phyloP scores from a whole-genome alignment of 2,113 vertebrate species.

The Anthoscopus minutus region DNA sequence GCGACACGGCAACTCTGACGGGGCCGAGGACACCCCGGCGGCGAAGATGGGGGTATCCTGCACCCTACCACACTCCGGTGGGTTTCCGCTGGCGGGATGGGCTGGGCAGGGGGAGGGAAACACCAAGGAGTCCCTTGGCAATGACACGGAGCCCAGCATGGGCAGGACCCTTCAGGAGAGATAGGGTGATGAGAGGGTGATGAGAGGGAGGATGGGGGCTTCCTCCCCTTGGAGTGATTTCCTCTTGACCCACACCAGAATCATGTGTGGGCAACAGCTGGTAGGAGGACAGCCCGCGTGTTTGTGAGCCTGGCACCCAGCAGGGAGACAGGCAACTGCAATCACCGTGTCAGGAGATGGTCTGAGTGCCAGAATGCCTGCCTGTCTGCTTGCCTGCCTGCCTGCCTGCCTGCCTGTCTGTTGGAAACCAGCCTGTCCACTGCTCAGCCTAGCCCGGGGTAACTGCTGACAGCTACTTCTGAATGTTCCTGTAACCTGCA shows the following conservation, averaged over 20 bases:
- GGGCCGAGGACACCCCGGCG: not conserved
- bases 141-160: not conserved
- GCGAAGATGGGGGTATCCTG: not conserved
- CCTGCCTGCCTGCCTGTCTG: not conserved
- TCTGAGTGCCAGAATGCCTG: not conserved
- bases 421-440: not conserved
- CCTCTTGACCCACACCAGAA: not conserved
- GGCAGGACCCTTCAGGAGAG: not conserved
- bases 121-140: not conserved
- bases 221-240: not conserved
- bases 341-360: not conserved
- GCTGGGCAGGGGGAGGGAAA: not conserved
- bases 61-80: not conserved
- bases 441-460: not conserved
- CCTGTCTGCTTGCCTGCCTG: not conserved
- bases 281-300: fast-evolving
- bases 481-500: not conserved
- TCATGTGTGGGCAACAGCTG: not conserved
- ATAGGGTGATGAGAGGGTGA: too few species aligned
- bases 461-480: not conserved
- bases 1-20: not conserved
- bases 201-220: not conserved
- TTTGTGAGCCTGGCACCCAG: not conserved
- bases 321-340: fast-evolving
- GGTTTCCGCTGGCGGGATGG: not conserved